Conservation (phyloP, 1,140 invertebrate species). For the Helicoverpa armigera region DNA sequence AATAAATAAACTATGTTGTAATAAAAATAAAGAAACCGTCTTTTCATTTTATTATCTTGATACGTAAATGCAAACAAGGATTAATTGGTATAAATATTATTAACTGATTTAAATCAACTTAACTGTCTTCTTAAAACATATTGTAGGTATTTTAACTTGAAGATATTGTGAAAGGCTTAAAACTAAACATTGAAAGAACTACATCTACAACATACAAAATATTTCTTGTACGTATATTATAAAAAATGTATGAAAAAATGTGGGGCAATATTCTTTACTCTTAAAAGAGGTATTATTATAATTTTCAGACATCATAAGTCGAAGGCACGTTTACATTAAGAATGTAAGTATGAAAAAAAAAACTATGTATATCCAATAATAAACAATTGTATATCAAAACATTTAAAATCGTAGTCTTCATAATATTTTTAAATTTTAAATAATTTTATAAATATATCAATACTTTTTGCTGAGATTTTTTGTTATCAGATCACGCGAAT, state of each 20-base stretch:
- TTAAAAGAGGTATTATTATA: background rate
- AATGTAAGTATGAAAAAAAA: background rate
- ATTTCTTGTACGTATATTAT: background rate
- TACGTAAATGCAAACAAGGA: slow-evolving; percentile 28
- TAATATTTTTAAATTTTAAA: background rate
- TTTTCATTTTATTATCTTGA: slow-evolving; percentile 30
- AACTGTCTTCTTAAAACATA: too few relatives aligned
- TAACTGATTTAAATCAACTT: too few relatives aligned
- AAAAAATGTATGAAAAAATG: background rate
- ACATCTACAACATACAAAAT: background rate
- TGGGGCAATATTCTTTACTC: background rate
- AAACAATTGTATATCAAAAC: background rate
- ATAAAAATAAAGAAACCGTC: background rate
- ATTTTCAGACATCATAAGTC: background rate
- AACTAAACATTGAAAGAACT: background rate
- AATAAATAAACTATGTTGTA: background rate
- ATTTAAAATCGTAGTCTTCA: background rate
- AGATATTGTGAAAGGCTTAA: background rate
- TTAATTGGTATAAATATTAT: background rate
- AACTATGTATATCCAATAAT: background rate
- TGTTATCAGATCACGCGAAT: slow-evolving; percentile 8
- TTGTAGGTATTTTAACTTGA: background rate
- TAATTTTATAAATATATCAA: background rate
- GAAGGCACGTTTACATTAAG: background rate
- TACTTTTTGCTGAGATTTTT: slow-evolving; percentile 22